phyloP scores from a whole-genome alignment of 1,140 invertebrate genomes.

The Nautilus pompilius region DNA sequence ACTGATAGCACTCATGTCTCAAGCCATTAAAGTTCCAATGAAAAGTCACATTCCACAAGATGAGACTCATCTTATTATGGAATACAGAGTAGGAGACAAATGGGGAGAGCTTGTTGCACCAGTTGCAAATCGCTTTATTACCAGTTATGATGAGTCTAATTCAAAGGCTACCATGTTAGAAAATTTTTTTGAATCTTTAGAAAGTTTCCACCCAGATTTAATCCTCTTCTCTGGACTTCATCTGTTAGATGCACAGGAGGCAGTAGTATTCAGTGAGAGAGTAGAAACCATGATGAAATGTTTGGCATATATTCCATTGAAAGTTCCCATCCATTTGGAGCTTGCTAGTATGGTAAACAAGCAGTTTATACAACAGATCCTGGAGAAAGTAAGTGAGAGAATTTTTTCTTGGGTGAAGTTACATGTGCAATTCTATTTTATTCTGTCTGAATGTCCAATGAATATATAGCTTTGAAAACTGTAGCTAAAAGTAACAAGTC shows the following conservation, averaged over 20 bases:
- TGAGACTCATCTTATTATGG: constrained; percentile 58
- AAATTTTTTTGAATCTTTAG: constrained; percentile 53
- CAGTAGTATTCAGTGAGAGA: constrained; percentile 46
- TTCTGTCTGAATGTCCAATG: too few species aligned
- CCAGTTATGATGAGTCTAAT: constrained; percentile 56
- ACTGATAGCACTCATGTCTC: constrained; percentile 47
- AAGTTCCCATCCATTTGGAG: constrained; percentile 55
- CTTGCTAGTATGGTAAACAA: constrained; percentile 56
- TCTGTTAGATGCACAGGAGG: constrained; percentile 50
- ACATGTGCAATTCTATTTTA: too few species aligned
- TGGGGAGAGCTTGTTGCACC: constrained; percentile 50
- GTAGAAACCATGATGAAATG: constrained; percentile 40
- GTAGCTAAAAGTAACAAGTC: too few species aligned
- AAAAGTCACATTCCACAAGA: constrained; percentile 47
- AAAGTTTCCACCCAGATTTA: constrained; percentile 50
- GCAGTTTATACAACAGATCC: constrained; percentile 43
- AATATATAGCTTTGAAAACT: too few species aligned
- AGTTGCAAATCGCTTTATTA: constrained; percentile 57
- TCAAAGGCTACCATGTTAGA: constrained; percentile 48
- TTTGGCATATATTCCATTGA: constrained; percentile 37
- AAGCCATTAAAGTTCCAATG: constrained; percentile 40
- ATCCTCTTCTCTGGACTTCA: constrained; percentile 57
- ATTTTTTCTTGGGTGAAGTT: background rate
- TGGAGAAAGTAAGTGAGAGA: constrained; percentile 42
- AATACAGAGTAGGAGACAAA: constrained; percentile 53